phyloP scores from a whole-genome alignment of 2,888 invertebrate genomes.

The Scaptodrosophila latifasciaeformis region DNA sequence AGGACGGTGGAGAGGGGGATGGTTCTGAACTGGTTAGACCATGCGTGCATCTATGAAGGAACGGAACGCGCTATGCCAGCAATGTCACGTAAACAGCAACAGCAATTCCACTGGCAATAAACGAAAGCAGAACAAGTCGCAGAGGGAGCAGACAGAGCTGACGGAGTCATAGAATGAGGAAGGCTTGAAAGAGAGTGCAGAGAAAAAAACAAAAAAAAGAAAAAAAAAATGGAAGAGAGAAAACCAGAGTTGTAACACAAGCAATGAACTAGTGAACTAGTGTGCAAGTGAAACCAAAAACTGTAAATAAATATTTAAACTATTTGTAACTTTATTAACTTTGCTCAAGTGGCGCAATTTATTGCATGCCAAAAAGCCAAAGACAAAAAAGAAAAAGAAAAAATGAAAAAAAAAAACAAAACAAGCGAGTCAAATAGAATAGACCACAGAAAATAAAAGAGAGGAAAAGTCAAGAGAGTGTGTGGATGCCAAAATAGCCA shows the following conservation, averaged over 20 bases:
- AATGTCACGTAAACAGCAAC: constrained; percentile 4
- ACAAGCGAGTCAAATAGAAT: constrained; percentile 6
- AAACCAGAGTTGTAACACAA: constrained; percentile 22
- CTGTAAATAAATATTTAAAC: constrained; percentile 66
- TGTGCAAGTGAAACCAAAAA: constrained; percentile 50
- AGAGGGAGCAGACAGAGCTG: too few relatives aligned
- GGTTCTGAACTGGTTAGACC: too few relatives aligned
- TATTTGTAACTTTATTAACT: constrained; percentile 68
- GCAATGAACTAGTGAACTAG: constrained; percentile 27
- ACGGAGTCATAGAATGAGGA: too few relatives aligned
- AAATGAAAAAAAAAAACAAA: constrained; percentile 12
- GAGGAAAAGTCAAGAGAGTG: background rate
- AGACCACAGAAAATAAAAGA: constrained; percentile 6
- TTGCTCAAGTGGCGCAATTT: constrained; percentile 66
- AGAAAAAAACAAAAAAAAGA: constrained; percentile 5
- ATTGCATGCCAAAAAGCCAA: constrained; percentile 50
- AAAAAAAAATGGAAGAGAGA: constrained; percentile 22
- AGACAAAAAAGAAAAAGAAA: constrained; percentile 9
- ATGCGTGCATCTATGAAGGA: too few relatives aligned
- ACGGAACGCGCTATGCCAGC: too few relatives aligned
- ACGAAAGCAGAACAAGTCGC: too few relatives aligned
- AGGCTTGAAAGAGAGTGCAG: too few relatives aligned
- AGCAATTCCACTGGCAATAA: too few relatives aligned
- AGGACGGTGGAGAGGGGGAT: too few relatives aligned
- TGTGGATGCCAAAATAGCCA: background rate